Evolutionary conservation across 2,888 invertebrate species (phyloP), one percentile per base, ranked within the genome.

Genomic region (Serrognathus titanus): DNA sequence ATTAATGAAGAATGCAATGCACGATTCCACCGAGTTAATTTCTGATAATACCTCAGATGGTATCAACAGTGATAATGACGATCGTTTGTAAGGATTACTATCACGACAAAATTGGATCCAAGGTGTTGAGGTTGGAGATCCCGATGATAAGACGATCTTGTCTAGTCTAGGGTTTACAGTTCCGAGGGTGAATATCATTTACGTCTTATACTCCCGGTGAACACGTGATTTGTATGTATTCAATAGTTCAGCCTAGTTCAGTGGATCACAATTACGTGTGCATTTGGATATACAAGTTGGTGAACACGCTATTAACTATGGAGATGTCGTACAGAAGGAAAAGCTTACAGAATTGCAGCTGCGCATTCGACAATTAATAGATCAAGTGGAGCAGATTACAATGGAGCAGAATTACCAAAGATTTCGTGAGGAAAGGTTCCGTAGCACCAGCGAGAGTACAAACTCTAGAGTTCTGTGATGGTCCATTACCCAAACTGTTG

Each of bases 401-500:
- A 99, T 98, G 78, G 98, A 99, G 76, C 98, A 99, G 76, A 97
- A 95, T 78, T 99, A 99, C 78, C 99, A 99, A 77, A 86, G 97
- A 79, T 97, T 94, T 75, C 92, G 98, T 11, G 99, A 99, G 76
- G 98, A 98, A 76, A 85, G 97, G 64, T 99, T 99, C 83, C 85
- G 98, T 59, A 91, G 92, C 77, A 99, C 98, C 1, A 97, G 97
- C 62, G 98, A 99, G 79, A 97, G 97, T 77, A 99, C 99, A 53
- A 97, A 97, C 77, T 88, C 89, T 51, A 83, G 95, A 63, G 96
- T 96, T 0, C 81, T 98, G 24, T 98, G 96, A 94, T 99, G 97
- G 97, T 95, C 97, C 53, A 80, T 97, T 10, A 86, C 90, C 0
- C 99, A 99, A 79, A 94, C 95, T 0, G 82, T 87, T 52, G 92